These are phyloP conservation scores for Taphrorychus bicolor DNA, from an alignment of 2,888 invertebrate species.

Conservation along the genomic window DNA sequence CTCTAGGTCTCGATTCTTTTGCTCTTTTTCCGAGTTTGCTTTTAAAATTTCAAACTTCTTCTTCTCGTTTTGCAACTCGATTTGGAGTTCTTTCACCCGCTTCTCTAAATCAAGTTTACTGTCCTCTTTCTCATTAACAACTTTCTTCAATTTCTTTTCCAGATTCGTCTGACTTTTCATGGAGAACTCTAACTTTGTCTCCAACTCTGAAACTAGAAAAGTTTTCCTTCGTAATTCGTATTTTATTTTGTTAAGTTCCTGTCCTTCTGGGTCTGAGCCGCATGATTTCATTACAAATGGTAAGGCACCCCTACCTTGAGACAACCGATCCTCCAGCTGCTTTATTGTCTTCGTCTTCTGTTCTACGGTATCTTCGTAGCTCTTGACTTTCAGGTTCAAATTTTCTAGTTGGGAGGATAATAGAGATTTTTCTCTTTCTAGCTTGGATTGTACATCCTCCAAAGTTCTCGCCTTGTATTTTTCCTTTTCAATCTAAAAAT, in stretches of 20 bases:
- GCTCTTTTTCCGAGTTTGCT: conserved; percentile 74
- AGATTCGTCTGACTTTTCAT: conserved; percentile 49
- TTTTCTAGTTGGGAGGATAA: conserved; percentile 62
- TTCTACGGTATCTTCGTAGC: conserved; percentile 65
- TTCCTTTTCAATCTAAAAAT: conserved; percentile 53
- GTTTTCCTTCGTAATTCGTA: conserved; percentile 53
- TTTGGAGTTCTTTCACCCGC: conserved; percentile 59
- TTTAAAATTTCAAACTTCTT: conserved; percentile 74
- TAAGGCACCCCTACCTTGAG: conserved; percentile 60
- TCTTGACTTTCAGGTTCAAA: conserved; percentile 67
- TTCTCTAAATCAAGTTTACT: conserved; percentile 71
- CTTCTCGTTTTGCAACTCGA: conserved; percentile 65
- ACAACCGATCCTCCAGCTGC: conserved; percentile 65
- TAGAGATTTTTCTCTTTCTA: conserved; percentile 64
- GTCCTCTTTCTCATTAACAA: conserved; percentile 68
- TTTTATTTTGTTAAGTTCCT: conserved; percentile 52
- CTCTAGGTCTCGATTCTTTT: conserved; percentile 79
- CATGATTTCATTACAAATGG: conserved; percentile 31
- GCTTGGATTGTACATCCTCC: conserved; percentile 61
- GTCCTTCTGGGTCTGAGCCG: conserved; percentile 40
- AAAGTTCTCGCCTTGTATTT: conserved; percentile 51
- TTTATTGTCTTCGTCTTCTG: conserved; percentile 69
- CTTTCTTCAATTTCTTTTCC: conserved; percentile 66
- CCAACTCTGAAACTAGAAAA: conserved; percentile 50
- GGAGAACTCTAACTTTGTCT: conserved; percentile 55